Conservation (phyloP, 1,140 invertebrate species). For the Cyclina sinensis region DNA sequence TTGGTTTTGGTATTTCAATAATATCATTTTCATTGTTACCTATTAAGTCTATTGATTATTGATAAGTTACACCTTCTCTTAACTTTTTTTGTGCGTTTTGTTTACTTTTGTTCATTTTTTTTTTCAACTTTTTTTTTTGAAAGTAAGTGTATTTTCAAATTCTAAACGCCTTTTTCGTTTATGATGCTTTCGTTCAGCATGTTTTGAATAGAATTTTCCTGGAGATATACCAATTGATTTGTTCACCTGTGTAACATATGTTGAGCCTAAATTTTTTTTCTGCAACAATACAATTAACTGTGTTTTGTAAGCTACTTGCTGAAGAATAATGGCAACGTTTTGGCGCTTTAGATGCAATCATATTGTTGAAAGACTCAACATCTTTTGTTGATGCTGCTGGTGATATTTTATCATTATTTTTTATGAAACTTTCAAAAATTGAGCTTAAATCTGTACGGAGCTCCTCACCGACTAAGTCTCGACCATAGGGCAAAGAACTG, state of each 20-base stretch:
- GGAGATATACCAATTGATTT: neutral
- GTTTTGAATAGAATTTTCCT: conserved; percentile 25
- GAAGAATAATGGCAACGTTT: conserved; percentile 35
- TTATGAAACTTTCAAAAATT: neutral
- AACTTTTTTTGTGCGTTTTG: conserved; percentile 17
- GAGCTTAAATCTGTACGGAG: too few relatives aligned
- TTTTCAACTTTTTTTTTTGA: conserved; percentile 17
- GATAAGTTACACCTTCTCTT: conserved; percentile 11
- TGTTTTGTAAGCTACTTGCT: neutral
- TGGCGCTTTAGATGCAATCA: conserved; percentile 21
- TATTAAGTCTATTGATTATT: neutral
- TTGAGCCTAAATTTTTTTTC: conserved; percentile 18
- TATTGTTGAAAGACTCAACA: conserved; percentile 46
- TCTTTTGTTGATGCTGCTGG: conserved; percentile 17
- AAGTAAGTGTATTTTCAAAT: neutral
- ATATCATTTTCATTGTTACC: conserved; percentile 23
- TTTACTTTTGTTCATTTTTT: neutral
- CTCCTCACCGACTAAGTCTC: conserved; percentile 1
- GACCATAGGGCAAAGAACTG: neutral
- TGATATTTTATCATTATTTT: conserved; percentile 30
- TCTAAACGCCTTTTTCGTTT: neutral
- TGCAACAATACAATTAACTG: conserved; percentile 3
- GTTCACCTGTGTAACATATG: conserved; percentile 34
- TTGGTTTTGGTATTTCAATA: neutral
- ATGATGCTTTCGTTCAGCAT: conserved; percentile 4